Percentiles rank a stretch among this genome's conserved stretches.
phyloP scores from a whole-genome alignment of 2,113 vertebrate species.

The Dendropsophus ebraccatus region DNA sequence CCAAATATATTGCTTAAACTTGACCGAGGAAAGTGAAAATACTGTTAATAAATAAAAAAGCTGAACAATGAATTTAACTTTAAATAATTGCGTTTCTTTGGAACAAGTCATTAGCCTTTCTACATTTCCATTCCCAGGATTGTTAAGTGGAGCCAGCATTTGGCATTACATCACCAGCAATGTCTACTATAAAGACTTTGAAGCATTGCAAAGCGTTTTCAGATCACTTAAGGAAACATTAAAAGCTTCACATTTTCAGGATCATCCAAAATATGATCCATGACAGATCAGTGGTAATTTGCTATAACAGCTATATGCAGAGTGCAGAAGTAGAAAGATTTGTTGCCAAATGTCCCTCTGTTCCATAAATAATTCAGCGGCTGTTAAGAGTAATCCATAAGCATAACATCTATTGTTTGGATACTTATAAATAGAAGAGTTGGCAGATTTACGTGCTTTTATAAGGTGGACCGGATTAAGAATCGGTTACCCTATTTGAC shows the following conservation, averaged over 20 bases:
- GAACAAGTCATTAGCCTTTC: not conserved
- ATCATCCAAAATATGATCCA: slow-evolving; percentile 41
- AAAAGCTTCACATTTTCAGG: slow-evolving; percentile 13
- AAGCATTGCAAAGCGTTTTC: slow-evolving; percentile 31
- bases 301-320: slow-evolving; percentile 11
- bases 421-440: slow-evolving; percentile 51
- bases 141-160: not conserved
- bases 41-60: not conserved
- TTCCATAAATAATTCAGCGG: slow-evolving; percentile 47
- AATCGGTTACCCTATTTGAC: slow-evolving; percentile 28
- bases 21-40: not conserved
- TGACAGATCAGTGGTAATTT: slow-evolving; percentile 20
- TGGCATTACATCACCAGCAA: slow-evolving; percentile 34
- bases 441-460: not conserved
- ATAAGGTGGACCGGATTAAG: slow-evolving; percentile 31
- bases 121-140: not conserved
- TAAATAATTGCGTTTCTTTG: not conserved
- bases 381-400: slow-evolving; percentile 39
- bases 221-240: slow-evolving; percentile 26
- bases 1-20: not conserved
- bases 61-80: not conserved
- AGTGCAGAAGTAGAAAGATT: slow-evolving; percentile 11
- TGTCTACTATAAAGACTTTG: slow-evolving; percentile 3
- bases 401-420: slow-evolving; percentile 43
- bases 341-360: slow-evolving; percentile 34